A percentile compares a stretch with the other conserved stretches of the same genome.
Conservation (phyloP, 2,113 vertebrate genomes). For the Siphamia tubifer region DNA sequence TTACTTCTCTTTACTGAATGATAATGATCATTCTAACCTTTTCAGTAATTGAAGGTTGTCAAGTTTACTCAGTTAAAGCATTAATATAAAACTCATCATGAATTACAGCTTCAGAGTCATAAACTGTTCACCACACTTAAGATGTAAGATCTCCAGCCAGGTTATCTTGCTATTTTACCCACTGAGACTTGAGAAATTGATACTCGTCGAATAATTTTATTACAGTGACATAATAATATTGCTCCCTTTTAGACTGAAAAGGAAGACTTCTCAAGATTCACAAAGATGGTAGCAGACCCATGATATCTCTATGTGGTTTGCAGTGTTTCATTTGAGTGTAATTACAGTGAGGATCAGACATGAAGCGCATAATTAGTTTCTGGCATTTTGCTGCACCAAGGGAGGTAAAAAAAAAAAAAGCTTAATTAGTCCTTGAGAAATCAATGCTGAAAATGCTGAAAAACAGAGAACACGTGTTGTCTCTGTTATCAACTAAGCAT, state of each 20-base stretch:
- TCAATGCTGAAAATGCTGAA: conserved; percentile 55
- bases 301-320: conserved; percentile 49
- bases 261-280: neutral
- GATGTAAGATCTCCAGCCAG: neutral
- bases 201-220: neutral
- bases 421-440: conserved; percentile 73
- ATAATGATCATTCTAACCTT: conserved; percentile 9
- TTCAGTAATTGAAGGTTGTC: neutral
- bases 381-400: conserved; percentile 54
- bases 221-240: conserved; percentile 15
- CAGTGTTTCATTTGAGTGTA: conserved; percentile 64
- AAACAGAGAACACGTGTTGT: conserved; percentile 15
- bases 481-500: conserved; percentile 45
- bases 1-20: too few relatives aligned
- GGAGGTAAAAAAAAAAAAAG: conserved; percentile 45
- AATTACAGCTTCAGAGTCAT: neutral
- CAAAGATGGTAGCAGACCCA: conserved; percentile 31
- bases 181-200: neutral
- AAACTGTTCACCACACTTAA: neutral
- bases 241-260: conserved; percentile 10
- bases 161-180: neutral
- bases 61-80: neutral
- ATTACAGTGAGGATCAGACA: conserved; percentile 70
- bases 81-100: neutral
- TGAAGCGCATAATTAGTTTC: conserved; percentile 73